phyloP scores from a whole-genome alignment of 2,888 invertebrate species.

The Clusia tigrina region DNA sequence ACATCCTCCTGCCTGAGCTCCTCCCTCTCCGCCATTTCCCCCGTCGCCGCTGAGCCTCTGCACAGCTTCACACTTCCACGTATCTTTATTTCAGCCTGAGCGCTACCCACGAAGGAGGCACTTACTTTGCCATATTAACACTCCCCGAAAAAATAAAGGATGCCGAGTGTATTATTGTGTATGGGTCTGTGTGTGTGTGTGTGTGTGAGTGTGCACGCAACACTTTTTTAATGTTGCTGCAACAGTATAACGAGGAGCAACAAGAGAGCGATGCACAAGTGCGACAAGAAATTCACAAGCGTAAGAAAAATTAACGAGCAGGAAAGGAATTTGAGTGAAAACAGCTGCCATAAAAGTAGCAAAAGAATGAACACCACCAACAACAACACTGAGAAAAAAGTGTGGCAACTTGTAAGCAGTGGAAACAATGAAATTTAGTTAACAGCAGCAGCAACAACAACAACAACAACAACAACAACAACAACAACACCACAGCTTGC shows the following conservation, averaged over 20 bases:
- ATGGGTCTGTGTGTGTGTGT: neutral
- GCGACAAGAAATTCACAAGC: neutral
- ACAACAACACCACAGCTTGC: neutral
- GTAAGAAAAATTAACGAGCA: neutral
- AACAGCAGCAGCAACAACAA: conserved; percentile 26
- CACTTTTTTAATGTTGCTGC: neutral
- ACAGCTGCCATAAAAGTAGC: neutral
- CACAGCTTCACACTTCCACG: too few species aligned
- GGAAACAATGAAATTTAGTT: neutral
- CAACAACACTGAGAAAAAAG: neutral
- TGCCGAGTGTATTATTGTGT: neutral
- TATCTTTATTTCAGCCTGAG: too few species aligned
- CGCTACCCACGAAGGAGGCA: too few species aligned
- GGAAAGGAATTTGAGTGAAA: conserved; percentile 3
- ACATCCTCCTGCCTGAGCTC: too few species aligned
- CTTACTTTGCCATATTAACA: too few species aligned
- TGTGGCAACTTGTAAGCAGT: neutral
- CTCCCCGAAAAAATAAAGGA: neutral
- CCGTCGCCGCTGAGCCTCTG: too few species aligned
- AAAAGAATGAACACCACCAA: neutral
- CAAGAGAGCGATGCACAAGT: neutral
- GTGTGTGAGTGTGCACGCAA: neutral
- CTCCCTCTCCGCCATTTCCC: too few species aligned
- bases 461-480: neutral
- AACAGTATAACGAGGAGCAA: neutral